These are phyloP conservation scores for Maccullochella peelii DNA, from an alignment of 2,113 vertebrate species.

Conservation along the genomic window DNA sequence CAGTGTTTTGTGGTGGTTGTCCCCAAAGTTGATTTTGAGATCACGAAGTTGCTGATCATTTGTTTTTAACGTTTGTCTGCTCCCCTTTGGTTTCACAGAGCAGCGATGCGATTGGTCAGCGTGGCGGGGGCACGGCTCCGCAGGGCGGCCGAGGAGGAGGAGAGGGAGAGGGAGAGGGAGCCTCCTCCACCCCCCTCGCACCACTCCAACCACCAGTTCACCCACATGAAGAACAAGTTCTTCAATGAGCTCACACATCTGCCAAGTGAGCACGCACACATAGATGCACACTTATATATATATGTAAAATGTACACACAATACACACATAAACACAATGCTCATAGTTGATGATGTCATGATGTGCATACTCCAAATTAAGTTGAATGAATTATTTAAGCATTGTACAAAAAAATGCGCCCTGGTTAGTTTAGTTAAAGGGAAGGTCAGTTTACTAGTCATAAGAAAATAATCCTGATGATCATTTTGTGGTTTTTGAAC, in stretches of 20 bases:
- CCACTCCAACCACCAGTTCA: conserved; percentile 81
- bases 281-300: not conserved
- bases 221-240: conserved; percentile 85
- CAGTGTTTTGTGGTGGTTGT: not conserved
- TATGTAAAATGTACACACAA: not conserved
- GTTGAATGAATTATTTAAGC: not conserved
- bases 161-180: conserved; percentile 41
- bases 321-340: not conserved
- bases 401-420: not conserved
- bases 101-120: conserved; percentile 75
- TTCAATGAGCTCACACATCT: conserved; percentile 85
- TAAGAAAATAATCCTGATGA: too few species aligned
- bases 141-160: conserved; percentile 78
- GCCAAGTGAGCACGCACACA: conserved; percentile 77
- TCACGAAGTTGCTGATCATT: not conserved
- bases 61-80: too few species aligned
- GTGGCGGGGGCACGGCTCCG: conserved; percentile 46
- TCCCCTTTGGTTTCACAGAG: conserved; percentile 36
- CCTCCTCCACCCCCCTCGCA: conserved; percentile 60
- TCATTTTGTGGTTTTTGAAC: too few species aligned
- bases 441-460: not conserved
- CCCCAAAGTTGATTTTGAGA: too few species aligned
- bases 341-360: not conserved
- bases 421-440: not conserved
- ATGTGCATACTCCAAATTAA: not conserved